Base-by-base conservation (phyloP, 1,140 invertebrate species). In the Medauroidea extradentata region DNA sequence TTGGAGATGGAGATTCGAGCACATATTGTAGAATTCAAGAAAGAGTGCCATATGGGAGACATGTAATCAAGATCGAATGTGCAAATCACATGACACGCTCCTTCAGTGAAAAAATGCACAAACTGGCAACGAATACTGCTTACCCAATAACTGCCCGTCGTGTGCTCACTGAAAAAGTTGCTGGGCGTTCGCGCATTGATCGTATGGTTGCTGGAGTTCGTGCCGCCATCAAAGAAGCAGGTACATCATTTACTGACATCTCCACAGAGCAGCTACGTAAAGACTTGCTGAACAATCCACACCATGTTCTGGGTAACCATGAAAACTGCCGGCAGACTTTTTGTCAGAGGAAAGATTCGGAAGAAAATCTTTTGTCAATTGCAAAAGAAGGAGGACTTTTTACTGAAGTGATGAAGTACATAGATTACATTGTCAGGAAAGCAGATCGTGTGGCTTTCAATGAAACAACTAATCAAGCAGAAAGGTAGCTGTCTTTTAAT, bases 1-100 rank as follows among this genome's bases (percentile, higher is more conserved):
- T 46, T 5, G n/a, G 44, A 5, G 44, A 46, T 46, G 53, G 58
- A 1, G 58, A 60, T 29, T 56, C 58, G 3, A 60, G 58, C 24
- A 48, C 38, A 1, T 58, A 58, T 25, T 52, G 52, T 1, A 7
- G 53, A 19, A 60, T 60, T 23, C 53, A 59, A 18, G 52, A 44
- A 24, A 24, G 53, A n/a, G 48, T 27, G 11, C 5, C 19, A 9
- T 60, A 60, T 27, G 53, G 58, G 27, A 7, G 58, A 14, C n/a
- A 58, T 60, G 58, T 59, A 14, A 14, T 25, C 4, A 60, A 60
- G 25, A 16, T 60, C 4, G 58, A 60, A 59, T 60, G 53, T 58
- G 53, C 24, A 5, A 60, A 60, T 58, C 58, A 60, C 25, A n/a
- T 58, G 44, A 25, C 24, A 21, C 44, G 44, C 9, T 21, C 18